Conservation (phyloP, 2,113 vertebrate genomes). For the Zosterops hypoxanthus region DNA sequence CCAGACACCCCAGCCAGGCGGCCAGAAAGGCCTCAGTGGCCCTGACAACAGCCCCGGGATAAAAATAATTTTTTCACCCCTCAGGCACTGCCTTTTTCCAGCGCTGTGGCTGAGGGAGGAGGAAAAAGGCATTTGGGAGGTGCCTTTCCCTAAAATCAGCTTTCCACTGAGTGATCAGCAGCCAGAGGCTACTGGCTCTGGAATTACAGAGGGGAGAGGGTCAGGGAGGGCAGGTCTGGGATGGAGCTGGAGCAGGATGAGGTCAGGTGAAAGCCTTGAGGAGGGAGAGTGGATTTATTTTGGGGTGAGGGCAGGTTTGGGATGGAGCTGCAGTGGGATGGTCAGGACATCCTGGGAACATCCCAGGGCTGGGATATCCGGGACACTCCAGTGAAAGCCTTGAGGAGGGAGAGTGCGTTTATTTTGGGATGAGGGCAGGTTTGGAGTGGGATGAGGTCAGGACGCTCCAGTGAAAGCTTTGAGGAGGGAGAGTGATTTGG, state of each 20-base stretch:
- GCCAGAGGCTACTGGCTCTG: neutral
- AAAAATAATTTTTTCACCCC: fast-evolving
- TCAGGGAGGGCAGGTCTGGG: neutral
- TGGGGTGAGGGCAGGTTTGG: neutral
- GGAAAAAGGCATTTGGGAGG: neutral
- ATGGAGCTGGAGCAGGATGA: too few relatives aligned
- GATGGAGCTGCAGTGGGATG: too few relatives aligned
- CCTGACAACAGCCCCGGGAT: neutral
- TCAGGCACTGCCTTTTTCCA: neutral
- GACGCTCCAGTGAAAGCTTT: too few relatives aligned
- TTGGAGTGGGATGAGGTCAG: too few relatives aligned
- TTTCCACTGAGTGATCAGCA: neutral
- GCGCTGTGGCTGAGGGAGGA: fast-evolving
- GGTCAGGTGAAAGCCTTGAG: too few relatives aligned
- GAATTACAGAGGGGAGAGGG: neutral
- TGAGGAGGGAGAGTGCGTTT: neutral
- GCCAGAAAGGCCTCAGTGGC: neutral
- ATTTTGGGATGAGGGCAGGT: neutral
- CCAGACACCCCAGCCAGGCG: neutral
- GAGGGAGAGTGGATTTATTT: neutral
- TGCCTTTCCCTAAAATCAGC: neutral
- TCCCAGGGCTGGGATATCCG: too few relatives aligned
- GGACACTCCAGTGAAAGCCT: too few relatives aligned
- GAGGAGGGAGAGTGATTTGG: too few relatives aligned
- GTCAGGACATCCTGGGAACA: too few relatives aligned